A percentile compares a stretch with the other conserved stretches of the same genome.
Evolutionary conservation across 2,113 vertebrate genomes (phyloP).

Genomic region (Acanthisitta chloris): DNA sequence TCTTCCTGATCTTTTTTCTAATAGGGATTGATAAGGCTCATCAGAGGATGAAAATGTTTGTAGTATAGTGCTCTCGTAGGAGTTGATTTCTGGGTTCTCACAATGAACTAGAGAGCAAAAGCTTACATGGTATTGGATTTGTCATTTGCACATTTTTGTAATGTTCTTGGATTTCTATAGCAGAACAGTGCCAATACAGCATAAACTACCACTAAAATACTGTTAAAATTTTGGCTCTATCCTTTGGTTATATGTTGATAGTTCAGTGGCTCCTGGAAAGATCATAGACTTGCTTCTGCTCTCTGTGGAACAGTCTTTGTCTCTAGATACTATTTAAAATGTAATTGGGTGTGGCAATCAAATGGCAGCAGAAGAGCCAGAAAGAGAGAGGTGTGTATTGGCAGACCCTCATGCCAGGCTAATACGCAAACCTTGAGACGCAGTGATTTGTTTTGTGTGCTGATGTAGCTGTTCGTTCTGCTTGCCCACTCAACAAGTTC

Average conservation of each 20-base stretch:
- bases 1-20: neutral
- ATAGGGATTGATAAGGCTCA: neutral
- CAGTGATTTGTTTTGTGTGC: neutral
- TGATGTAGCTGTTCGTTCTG: neutral
- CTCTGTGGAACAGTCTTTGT: neutral
- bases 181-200: neutral
- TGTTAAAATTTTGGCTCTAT: neutral
- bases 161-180: neutral
- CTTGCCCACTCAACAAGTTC: conserved; percentile 42
- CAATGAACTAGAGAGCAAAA: neutral
- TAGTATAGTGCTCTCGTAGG: neutral
- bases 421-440: neutral
- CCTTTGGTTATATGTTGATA: neutral
- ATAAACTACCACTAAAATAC: neutral
- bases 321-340: neutral
- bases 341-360: neutral
- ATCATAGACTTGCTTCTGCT: neutral
- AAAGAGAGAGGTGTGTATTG: neutral
- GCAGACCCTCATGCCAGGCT: neutral
- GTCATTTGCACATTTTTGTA: neutral
- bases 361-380: neutral
- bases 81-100: neutral
- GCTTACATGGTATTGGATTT: neutral
- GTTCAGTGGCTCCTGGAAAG: neutral
- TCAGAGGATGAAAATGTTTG: neutral